A percentile compares a stretch with the other conserved stretches of the same genome.
Conservation (phyloP, 2,888 invertebrate species). For the Adelphocoris suturalis region DNA sequence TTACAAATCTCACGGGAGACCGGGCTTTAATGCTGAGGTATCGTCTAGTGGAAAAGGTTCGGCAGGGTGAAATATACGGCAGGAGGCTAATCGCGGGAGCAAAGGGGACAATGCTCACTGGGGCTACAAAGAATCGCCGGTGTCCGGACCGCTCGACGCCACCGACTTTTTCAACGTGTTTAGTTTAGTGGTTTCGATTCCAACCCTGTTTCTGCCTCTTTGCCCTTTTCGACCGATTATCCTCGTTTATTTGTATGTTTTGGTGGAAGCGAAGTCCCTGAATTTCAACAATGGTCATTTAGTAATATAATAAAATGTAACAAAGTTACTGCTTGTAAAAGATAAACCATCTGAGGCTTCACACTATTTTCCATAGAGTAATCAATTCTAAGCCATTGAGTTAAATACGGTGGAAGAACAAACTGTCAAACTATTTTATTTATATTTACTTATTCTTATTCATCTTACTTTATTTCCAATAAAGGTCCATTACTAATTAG, state of each 20-base stretch:
- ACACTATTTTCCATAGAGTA: no score
- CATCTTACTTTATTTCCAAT: no score
- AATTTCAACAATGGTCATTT: background rate
- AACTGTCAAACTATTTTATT: no score
- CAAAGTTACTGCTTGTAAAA: no score
- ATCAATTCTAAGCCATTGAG: no score
- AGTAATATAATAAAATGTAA: no score
- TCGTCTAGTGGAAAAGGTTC: slow-evolving; percentile 29
- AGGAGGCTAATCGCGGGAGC: background rate
- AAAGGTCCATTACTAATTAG: no score
- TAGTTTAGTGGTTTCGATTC: slow-evolving; percentile 13
- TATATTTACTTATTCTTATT: no score
- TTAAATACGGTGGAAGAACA: no score
- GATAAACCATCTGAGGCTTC: no score
- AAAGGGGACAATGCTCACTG: slow-evolving; percentile 25
- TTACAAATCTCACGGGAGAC: slow-evolving; percentile 50
- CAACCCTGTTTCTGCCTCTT: background rate
- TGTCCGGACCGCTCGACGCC: background rate
- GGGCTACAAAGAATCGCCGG: slow-evolving; percentile 12
- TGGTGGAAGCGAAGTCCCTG: background rate
- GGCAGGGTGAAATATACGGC: slow-evolving; percentile 22
- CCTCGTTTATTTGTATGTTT: background rate
- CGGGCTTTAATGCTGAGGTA: slow-evolving; percentile 44
- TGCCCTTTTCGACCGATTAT: slow-evolving; percentile 2
- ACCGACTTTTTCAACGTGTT: slow-evolving; percentile 10